Conservation (phyloP, 1,140 invertebrate genomes). For the Cyclargus thomasi region DNA sequence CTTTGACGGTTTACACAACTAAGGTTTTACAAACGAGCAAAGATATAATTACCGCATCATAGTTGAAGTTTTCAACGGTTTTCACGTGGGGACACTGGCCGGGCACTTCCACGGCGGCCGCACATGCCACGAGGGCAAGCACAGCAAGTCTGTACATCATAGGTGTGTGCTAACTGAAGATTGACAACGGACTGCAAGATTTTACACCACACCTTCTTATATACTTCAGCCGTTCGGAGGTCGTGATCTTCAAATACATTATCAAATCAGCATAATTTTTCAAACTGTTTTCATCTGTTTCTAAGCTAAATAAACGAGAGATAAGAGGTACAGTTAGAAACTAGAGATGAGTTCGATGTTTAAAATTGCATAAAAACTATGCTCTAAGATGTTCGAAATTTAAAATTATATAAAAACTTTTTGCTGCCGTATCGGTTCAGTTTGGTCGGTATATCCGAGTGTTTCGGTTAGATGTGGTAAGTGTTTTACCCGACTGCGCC, state of each 20-base stretch:
- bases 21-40: background rate
- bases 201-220: background rate
- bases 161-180: background rate
- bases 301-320: background rate
- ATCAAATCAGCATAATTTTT: background rate
- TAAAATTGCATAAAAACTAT: no score
- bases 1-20: no score
- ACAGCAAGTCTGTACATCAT: background rate
- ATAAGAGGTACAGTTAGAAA: no score
- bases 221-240: background rate
- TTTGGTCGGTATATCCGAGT: no score
- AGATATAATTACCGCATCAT: conserved; percentile 33
- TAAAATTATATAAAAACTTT: no score
- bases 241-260: background rate
- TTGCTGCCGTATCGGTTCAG: no score
- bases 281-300: background rate
- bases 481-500: no score
- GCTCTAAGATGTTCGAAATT: no score
- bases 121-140: conserved; percentile 13
- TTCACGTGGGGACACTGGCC: conserved; percentile 39
- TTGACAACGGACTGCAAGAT: background rate
- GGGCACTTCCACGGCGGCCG: background rate
- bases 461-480: no score
- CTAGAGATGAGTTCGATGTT: no score
- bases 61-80: conserved; percentile 47